These are phyloP conservation scores for Echinarachnius parma DNA, from an alignment of 53 echinoderm and acorn worm species.

Conservation along the genomic window DNA sequence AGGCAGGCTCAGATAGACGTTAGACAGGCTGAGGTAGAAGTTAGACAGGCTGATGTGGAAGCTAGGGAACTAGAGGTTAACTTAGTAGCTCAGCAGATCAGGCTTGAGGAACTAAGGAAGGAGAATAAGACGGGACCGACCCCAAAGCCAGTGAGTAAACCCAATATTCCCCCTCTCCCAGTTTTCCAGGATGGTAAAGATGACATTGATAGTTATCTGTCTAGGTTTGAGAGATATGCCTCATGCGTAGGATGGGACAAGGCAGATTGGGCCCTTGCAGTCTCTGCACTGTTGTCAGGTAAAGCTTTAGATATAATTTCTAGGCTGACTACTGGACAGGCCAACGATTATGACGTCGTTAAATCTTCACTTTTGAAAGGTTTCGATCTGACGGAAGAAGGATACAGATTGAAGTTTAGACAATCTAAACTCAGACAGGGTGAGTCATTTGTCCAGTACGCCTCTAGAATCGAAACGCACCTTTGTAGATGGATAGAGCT, in stretches of 20 bases:
- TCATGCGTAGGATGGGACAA: conserved; percentile 34
- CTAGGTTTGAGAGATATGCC: conserved; percentile 61
- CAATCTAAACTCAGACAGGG: conserved; percentile 43
- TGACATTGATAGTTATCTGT: conserved; percentile 61
- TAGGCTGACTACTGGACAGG: conserved; percentile 31
- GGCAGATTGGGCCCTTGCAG: conserved; percentile 44
- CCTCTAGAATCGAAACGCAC: conserved; percentile 33
- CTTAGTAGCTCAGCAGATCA: conserved; percentile 7
- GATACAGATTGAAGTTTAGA: conserved; percentile 51
- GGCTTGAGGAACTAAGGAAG: background rate
- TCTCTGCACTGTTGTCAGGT: conserved; percentile 58
- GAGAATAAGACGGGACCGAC: background rate
- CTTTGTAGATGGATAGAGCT: conserved; percentile 59
- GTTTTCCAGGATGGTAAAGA: conserved; percentile 60
- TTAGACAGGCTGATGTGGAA: too few relatives aligned
- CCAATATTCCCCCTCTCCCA: conserved; percentile 54
- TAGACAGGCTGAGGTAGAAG: conserved; percentile 1
- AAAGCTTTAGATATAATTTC: conserved; percentile 61
- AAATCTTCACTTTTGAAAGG: conserved; percentile 43
- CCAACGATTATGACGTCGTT: too few relatives aligned
- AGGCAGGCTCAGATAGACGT: too few relatives aligned
- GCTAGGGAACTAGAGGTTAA: too few relatives aligned
- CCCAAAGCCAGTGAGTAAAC: background rate
- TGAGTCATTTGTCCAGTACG: conserved; percentile 47
- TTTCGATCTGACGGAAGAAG: conserved; percentile 54